A percentile compares a stretch with the other conserved stretches of the same genome.
phyloP scores from a whole-genome alignment of 2,888 invertebrate genomes.

The Eurytoma californica region DNA sequence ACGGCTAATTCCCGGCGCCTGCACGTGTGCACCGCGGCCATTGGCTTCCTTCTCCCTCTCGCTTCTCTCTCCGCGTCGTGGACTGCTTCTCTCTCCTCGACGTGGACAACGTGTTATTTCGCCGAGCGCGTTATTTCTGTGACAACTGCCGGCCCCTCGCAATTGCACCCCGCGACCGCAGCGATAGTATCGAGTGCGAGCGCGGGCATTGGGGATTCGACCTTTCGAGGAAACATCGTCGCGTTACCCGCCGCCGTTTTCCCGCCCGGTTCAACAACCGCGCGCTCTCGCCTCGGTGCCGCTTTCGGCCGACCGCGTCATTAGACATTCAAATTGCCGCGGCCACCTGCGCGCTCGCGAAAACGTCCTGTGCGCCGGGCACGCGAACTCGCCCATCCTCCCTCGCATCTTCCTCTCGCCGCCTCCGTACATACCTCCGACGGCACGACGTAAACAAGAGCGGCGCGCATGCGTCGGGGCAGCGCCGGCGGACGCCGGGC shows the following conservation, averaged over 20 bases:
- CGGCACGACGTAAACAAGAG: slow-evolving; percentile 70
- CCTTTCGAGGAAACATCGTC: not conserved
- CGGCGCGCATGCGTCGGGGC: slow-evolving; percentile 66
- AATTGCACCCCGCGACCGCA: not conserved
- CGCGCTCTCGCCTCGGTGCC: not conserved
- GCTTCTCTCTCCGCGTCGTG: not conserved
- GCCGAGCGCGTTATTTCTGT: not conserved
- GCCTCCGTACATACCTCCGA: slow-evolving; percentile 56
- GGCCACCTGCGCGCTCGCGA: not conserved
- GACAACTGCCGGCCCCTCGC: not conserved
- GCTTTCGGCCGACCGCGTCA: too few relatives aligned
- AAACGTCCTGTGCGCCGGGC: not conserved
- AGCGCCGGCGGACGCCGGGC: not conserved
- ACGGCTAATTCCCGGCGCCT: not conserved
- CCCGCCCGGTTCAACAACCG: not conserved
- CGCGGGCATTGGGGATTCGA: too few relatives aligned
- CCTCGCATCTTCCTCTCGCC: slow-evolving; percentile 50
- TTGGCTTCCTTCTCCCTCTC: not conserved
- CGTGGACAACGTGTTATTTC: slow-evolving; percentile 2
- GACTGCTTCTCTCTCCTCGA: too few relatives aligned
- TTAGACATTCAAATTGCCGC: not conserved
- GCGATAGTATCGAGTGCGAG: not conserved
- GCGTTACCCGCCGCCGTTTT: not conserved
- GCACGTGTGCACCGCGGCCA: not conserved
- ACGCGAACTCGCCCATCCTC: not conserved